A percentile compares a stretch with the other conserved stretches of the same genome.
These are phyloP conservation scores for Stratiolaelaps scimitus DNA, from an alignment of 1,140 invertebrate genomes.

Conservation along the genomic window DNA sequence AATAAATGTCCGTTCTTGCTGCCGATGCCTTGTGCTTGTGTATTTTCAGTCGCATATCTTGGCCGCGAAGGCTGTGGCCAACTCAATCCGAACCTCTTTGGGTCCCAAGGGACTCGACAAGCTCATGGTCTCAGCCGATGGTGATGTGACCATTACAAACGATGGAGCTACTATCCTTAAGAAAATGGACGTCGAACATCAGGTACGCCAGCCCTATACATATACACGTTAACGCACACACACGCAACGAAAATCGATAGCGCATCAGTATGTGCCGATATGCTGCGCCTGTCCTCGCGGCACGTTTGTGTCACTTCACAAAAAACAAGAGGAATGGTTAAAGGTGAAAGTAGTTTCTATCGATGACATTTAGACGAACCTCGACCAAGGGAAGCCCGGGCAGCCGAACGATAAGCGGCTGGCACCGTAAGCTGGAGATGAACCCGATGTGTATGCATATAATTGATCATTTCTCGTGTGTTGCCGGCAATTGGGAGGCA, in stretches of 20 bases:
- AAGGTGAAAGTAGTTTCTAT: too few species aligned
- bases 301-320: neutral
- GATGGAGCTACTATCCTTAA: slow-evolving; percentile 99
- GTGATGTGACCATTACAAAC: slow-evolving; percentile 95
- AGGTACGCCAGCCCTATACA: slow-evolving; percentile 29
- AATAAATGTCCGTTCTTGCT: too few species aligned
- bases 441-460: slow-evolving; percentile 27
- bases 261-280: neutral
- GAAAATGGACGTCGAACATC: slow-evolving; percentile 96
- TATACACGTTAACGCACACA: too few species aligned
- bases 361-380: too few species aligned
- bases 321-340: slow-evolving; percentile 4
- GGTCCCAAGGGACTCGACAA: slow-evolving; percentile 92
- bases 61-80: slow-evolving; percentile 78
- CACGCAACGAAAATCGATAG: too few species aligned
- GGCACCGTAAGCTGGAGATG: too few species aligned
- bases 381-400: too few species aligned
- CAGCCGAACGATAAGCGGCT: too few species aligned
- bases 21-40: slow-evolving; percentile 33
- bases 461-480: slow-evolving; percentile 90
- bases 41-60: slow-evolving; percentile 81
- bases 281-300: neutral
- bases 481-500: slow-evolving; percentile 90
- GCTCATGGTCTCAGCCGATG: slow-evolving; percentile 91
- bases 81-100: slow-evolving; percentile 77